phyloP scores from a whole-genome alignment of 2,797 vertebrate species.

The Artibeus lituratus region DNA sequence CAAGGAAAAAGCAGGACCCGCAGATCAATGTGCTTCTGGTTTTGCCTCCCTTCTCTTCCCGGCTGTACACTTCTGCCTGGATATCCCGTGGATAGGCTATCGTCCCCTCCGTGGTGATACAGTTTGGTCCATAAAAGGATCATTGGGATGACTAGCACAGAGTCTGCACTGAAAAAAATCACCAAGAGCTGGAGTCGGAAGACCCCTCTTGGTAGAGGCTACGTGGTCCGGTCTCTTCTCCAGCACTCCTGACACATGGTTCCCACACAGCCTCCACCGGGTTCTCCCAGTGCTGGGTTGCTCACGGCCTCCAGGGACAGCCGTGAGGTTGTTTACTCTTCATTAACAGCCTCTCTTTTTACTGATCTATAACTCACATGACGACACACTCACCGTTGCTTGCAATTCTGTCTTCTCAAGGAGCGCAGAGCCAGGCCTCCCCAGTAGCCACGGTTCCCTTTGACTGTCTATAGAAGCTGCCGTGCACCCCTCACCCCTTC shows the following conservation, averaged over 20 bases:
- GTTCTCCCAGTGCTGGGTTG: not conserved
- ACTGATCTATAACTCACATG: not conserved
- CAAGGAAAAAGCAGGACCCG: not conserved
- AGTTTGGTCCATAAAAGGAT: not conserved
- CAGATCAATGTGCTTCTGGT: not conserved
- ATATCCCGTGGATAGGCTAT: not conserved
- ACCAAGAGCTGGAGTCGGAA: not conserved
- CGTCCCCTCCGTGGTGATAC: not conserved
- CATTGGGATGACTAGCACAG: not conserved
- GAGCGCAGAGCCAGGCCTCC: not conserved
- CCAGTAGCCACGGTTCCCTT: not conserved
- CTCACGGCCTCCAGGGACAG: not conserved
- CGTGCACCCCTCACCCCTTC: not conserved
- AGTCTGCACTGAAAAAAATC: not conserved
- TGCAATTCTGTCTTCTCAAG: not conserved
- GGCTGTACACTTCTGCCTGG: not conserved
- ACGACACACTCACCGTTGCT: not conserved
- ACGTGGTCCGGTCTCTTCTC: not conserved
- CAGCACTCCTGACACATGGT: not conserved
- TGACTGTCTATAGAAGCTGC: not conserved
- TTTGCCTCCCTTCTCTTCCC: not conserved
- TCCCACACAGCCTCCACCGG: not conserved
- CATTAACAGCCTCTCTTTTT: not conserved
- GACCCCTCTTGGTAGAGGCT: not conserved
- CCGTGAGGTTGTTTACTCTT: not conserved